Evolutionary conservation across 2,113 vertebrate species (phyloP).

Genomic region (Martes martes): DNA sequence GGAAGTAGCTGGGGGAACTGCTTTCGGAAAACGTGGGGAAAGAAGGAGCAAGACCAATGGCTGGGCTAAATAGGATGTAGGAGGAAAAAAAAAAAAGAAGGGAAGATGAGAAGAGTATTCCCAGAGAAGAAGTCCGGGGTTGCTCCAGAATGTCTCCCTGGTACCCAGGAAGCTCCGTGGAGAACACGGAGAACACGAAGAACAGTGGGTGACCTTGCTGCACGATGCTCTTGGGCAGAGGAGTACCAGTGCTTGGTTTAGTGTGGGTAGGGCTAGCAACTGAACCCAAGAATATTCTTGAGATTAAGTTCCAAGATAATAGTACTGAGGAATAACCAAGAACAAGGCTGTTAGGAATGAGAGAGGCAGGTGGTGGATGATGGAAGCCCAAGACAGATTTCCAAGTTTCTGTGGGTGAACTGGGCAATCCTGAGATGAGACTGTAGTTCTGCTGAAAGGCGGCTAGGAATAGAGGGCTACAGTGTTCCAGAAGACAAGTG

Average conservation of each 20-base stretch:
- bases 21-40: neutral
- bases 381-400: neutral
- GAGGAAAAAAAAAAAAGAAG: fast-evolving
- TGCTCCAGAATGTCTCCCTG: neutral
- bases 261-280: neutral
- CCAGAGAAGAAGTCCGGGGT: too few species aligned
- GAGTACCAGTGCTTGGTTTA: neutral
- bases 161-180: fast-evolving
- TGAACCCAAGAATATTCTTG: neutral
- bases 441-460: neutral
- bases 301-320: neutral
- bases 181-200: neutral
- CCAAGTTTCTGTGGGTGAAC: neutral
- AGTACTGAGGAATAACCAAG: neutral
- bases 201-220: fast-evolving
- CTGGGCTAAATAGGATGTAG: neutral
- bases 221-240: neutral
- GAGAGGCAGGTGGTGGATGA: neutral
- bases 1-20: neutral
- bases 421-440: too few species aligned
- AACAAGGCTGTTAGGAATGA: neutral
- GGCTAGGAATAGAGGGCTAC: neutral
- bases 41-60: neutral
- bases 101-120: neutral
- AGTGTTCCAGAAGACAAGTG: fast-evolving